Evolutionary conservation across 2,797 vertebrate species (phyloP).

Genomic region (Hybognathus amarus): DNA sequence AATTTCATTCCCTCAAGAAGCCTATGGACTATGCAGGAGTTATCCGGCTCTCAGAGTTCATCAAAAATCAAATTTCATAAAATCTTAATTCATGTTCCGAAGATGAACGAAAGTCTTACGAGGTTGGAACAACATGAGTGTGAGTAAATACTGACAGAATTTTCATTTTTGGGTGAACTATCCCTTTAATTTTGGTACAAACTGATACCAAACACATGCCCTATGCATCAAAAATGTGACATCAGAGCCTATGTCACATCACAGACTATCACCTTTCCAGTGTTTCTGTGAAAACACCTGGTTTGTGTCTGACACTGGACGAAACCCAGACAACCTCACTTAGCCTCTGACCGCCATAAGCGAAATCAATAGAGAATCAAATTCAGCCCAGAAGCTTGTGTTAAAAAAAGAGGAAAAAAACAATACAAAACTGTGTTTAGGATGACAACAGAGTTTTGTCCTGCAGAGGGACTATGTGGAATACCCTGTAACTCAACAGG

Average conservation of each 20-base stretch:
- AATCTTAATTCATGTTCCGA: too few relatives aligned
- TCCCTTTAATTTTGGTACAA: background rate
- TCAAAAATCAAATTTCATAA: too few relatives aligned
- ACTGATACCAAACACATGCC: conserved; percentile 6
- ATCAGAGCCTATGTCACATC: conserved; percentile 45
- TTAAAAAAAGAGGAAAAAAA: conserved; percentile 27
- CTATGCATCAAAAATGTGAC: conserved; percentile 47
- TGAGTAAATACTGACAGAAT: too few relatives aligned
- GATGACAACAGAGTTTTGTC: background rate
- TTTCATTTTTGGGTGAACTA: too few relatives aligned
- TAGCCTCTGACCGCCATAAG: conserved; percentile 60
- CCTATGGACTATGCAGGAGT: too few relatives aligned
- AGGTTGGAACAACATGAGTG: too few relatives aligned
- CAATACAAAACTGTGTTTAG: background rate
- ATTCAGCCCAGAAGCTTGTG: conserved; percentile 61
- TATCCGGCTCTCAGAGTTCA: too few relatives aligned
- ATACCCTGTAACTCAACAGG: background rate
- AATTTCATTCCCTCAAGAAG: too few relatives aligned
- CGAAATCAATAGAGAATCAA: conserved; percentile 63
- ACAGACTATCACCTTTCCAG: conserved; percentile 51
- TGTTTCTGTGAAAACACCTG: conserved; percentile 55
- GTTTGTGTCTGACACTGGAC: conserved; percentile 60
- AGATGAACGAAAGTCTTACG: too few relatives aligned
- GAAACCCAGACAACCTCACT: conserved; percentile 56
- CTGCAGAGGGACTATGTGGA: background rate